These are phyloP conservation scores for Hypsibius dujardini DNA, from an alignment of 1,140 invertebrate species.

Conservation along the genomic window DNA sequence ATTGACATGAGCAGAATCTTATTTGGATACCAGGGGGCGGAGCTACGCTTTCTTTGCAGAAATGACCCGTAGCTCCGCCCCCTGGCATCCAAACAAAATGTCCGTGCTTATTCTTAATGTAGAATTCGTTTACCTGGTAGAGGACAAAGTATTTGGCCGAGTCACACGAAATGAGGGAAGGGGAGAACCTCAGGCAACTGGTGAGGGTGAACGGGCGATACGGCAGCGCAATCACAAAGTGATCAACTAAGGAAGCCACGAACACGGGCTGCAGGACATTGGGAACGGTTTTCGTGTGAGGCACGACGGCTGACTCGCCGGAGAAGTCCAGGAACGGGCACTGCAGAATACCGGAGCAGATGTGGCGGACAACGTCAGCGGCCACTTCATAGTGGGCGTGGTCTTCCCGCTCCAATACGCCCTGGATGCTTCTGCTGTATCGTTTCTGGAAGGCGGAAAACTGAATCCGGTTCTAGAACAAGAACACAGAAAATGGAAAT, in stretches of 20 bases:
- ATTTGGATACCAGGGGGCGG: no score
- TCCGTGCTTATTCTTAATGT: no score
- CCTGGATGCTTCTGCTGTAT: neutral
- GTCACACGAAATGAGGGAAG: neutral
- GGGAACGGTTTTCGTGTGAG: neutral
- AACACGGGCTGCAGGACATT: neutral
- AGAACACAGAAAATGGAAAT: no score
- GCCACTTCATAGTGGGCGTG: neutral
- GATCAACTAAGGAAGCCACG: neutral
- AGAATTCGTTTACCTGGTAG: slow-evolving; percentile 47
- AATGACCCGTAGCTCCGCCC: neutral
- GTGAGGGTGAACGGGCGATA: slow-evolving; percentile 1
- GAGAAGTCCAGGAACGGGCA: slow-evolving; percentile 15
- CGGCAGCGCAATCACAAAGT: slow-evolving; percentile 4
- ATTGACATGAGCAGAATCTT: no score
- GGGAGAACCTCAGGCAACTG: neutral
- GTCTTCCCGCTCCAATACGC: neutral
- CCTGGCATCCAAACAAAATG: no score
- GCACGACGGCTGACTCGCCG: neutral
- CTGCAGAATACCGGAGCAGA: neutral
- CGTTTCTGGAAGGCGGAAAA: neutral
- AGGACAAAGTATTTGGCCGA: slow-evolving; percentile 45
- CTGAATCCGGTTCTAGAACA: neutral
- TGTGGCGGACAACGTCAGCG: neutral
- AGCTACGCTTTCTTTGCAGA: slow-evolving; percentile 18